Evolutionary conservation across 1,140 invertebrate genomes (phyloP).

Genomic region (Caenorhabditis latens): DNA sequence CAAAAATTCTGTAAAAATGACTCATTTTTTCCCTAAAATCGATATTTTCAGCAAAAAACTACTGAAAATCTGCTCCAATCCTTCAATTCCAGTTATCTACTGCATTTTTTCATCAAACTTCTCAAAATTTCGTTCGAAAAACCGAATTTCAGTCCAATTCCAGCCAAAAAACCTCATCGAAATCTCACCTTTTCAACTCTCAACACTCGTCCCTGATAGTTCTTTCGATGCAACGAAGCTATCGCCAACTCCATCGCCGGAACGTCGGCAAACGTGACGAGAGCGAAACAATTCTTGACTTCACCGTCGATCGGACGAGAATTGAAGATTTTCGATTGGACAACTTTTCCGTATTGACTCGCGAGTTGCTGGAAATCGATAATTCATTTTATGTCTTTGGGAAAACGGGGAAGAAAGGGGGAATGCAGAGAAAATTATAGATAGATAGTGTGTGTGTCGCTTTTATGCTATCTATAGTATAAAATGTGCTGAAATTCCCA

Average conservation of each 20-base stretch:
- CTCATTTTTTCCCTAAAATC: no score
- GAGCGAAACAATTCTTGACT: conserved; percentile 29
- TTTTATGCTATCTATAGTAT: no score
- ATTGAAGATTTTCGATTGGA: conserved; percentile 47
- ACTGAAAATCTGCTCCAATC: no score
- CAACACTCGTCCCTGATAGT: conserved; percentile 19
- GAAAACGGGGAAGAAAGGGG: not conserved
- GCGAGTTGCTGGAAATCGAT: conserved; percentile 8
- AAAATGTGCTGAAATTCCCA: no score
- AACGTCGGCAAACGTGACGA: not conserved
- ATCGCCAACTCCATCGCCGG: not conserved
- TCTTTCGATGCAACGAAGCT: not conserved
- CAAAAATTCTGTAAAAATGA: no score
- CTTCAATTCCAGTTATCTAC: no score
- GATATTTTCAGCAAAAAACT: no score
- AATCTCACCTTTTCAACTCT: conserved; percentile 32
- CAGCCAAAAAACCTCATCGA: not conserved
- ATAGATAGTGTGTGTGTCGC: no score
- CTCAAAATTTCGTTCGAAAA: no score
- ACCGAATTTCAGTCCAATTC: not conserved
- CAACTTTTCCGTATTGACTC: conserved; percentile 43
- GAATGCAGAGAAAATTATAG: not conserved
- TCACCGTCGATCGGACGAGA: conserved; percentile 4
- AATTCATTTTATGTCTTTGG: not conserved
- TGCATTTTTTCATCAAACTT: no score